Percentiles rank a stretch among this genome's conserved stretches.
Evolutionary conservation across 1,140 invertebrate species (phyloP).

Genomic region (Drosophila gunungcola): DNA sequence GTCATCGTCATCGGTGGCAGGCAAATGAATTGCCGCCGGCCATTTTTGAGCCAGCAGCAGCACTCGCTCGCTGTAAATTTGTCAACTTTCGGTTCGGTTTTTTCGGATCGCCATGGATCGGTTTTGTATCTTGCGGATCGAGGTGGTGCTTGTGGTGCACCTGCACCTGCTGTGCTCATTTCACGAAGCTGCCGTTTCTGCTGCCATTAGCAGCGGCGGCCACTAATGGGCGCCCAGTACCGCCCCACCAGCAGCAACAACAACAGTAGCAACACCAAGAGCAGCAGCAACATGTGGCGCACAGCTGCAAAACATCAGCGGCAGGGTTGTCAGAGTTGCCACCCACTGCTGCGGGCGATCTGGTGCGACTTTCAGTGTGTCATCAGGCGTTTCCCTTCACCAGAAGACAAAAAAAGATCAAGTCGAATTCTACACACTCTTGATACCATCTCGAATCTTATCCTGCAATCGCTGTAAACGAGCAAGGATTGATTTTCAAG

Average conservation of each 20-base stretch:
- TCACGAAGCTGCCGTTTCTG: constrained; percentile 63
- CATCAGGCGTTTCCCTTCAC: constrained; percentile 62
- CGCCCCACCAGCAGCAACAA: constrained; percentile 49
- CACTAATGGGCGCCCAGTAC: constrained; percentile 71
- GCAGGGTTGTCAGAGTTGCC: constrained; percentile 68
- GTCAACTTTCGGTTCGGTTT: constrained; percentile 69
- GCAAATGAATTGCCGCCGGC: constrained; percentile 77
- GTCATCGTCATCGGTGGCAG: constrained; percentile 57
- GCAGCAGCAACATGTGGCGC: constrained; percentile 74
- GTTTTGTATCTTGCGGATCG: constrained; percentile 29
- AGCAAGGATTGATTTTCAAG: too few relatives aligned
- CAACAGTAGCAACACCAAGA: constrained; percentile 13
- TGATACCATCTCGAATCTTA: neutral
- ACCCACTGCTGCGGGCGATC: constrained; percentile 70
- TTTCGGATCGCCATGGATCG: constrained; percentile 37
- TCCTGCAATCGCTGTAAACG: too few relatives aligned
- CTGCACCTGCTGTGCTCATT: constrained; percentile 81
- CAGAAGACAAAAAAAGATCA: neutral
- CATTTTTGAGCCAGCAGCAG: constrained; percentile 63
- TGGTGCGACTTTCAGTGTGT: constrained; percentile 59
- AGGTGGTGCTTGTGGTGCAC: constrained; percentile 52
- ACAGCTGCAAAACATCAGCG: constrained; percentile 79
- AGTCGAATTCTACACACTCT: neutral
- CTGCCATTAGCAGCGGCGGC: constrained; percentile 42
- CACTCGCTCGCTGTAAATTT: constrained; percentile 69